Percentiles rank a stretch among this genome's conserved stretches.
Evolutionary conservation across 1,140 invertebrate species (phyloP).

Genomic region (Camponotus vicinus): DNA sequence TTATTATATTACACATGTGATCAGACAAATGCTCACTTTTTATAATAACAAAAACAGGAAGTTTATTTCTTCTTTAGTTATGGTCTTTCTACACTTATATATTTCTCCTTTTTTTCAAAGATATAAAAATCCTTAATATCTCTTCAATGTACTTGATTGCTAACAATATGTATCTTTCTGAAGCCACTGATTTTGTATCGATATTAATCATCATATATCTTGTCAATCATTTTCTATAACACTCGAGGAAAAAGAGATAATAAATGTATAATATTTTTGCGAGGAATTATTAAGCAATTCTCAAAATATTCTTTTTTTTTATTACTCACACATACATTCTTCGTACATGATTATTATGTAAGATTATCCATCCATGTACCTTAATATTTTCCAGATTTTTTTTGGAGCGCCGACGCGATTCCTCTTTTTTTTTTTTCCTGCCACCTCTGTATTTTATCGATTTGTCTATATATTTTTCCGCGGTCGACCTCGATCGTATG

Average conservation of each 20-base stretch:
- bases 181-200: not conserved
- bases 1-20: not conserved
- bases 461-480: constrained; percentile 61
- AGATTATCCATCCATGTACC: not conserved
- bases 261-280: not conserved
- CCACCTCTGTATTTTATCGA: constrained; percentile 39
- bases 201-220: not conserved
- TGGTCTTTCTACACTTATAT: too few species aligned
- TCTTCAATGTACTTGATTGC: too few species aligned
- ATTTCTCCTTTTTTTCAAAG: too few species aligned
- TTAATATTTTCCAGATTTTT: constrained; percentile 23
- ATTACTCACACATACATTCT: not conserved
- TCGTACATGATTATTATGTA: not conserved
- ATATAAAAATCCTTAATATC: too few species aligned
- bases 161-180: too few species aligned
- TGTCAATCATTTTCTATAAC: too few species aligned
- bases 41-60: not conserved
- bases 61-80: not conserved
- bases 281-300: not conserved
- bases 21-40: not conserved
- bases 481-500: constrained; percentile 60
- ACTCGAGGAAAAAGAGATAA: not conserved
- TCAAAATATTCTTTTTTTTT: not conserved
- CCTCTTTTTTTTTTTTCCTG: not conserved
- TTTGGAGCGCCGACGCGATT: not conserved